These are phyloP conservation scores for Ceratina japonica DNA, from an alignment of 1,140 invertebrate genomes.

Conservation along the genomic window DNA sequence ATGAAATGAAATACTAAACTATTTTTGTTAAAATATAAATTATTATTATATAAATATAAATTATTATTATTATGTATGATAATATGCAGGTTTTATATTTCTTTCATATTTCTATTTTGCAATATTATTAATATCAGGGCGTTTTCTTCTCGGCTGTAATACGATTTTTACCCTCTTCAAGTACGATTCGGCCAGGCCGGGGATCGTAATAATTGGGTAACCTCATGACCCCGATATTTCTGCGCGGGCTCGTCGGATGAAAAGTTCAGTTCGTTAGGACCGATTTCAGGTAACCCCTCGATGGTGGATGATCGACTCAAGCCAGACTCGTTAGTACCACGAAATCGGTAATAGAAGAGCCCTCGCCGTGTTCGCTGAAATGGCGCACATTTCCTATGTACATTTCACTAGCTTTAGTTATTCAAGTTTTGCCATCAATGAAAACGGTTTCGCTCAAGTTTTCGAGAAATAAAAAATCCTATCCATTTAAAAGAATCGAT, in stretches of 20 bases:
- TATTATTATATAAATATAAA: no score
- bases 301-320: not conserved
- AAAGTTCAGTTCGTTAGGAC: slow-evolving; percentile 23
- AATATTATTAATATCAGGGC: no score
- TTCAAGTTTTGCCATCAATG: no score
- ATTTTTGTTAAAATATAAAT: no score
- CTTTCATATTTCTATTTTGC: no score
- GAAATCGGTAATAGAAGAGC: slow-evolving; percentile 23
- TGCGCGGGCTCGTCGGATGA: not conserved
- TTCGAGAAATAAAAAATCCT: not conserved
- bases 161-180: not conserved
- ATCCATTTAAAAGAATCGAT: no score
- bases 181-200: not conserved
- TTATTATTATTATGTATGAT: no score
- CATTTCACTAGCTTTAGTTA: no score
- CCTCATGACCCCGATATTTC: slow-evolving; percentile 41
- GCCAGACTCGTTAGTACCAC: slow-evolving; percentile 4
- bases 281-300: slow-evolving; percentile 15
- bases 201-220: slow-evolving; percentile 36
- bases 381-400: not conserved
- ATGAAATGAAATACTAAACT: no score
- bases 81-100: no score
- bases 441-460: no score
- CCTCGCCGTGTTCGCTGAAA: not conserved
- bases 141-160: no score